Evolutionary conservation across 2,113 vertebrate genomes (phyloP), one percentile per base, ranked within the genome.

Genomic region (Nothoprocta perdicaria): DNA sequence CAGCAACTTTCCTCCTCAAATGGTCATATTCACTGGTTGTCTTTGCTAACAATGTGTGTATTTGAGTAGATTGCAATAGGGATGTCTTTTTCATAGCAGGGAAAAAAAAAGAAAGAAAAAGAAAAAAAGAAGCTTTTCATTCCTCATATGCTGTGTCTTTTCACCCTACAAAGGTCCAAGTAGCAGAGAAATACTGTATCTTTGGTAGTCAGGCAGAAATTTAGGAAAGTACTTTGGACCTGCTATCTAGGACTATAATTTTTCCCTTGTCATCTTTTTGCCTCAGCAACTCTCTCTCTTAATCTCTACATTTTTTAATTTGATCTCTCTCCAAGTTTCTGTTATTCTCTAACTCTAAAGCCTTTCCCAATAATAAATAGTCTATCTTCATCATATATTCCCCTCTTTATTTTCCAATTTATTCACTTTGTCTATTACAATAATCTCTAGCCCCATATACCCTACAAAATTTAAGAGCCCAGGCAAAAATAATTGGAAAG

Each of bases 401-500:
- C 27, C 9, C 12, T 69, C 35, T 80, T 93, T 73, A 57, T 91
- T 90, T 93, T 88, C 35, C 71, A 84, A 48, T 86, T 86, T 74
- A 77, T 85, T 88, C 63, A 62, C 80, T 86, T 94, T 89, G 66
- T 79, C 84, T 92, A 45, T 33, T 10, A 69, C 75, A 84, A 77
- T 78, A 75, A 92, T 86, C 80, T 94, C 38, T 24, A 81, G 53
- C 48, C 41, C 7, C 16, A 61, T 61, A 31, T 11, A 86, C 35
- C 11, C 62, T 74, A 53, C 46, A 74, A 75, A 73, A 95, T 92
- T 72, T 89, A 93, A 92, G 61, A 78, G 48, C 24, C 22, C 7
- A 18, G 27, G 90, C 46, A 94, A 93, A 91, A 76, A 81, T 82
- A 94, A 92, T 93, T 94, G 71, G 78, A 84, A 93, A 93, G 92